Conservation (phyloP, 2,888 invertebrate species). For the Lasioglossum figueresi region DNA sequence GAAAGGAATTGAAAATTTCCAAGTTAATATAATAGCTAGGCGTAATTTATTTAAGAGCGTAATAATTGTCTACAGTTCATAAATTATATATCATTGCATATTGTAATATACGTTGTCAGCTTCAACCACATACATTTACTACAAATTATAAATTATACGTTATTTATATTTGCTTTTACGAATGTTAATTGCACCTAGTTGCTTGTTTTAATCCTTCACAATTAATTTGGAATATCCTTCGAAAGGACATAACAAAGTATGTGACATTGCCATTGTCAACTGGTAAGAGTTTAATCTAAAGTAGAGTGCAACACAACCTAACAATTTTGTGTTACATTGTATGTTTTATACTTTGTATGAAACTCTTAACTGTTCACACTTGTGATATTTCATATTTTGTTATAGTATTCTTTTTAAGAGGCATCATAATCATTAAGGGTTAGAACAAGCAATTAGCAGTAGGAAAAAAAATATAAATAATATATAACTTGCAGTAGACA, state of each 20-base stretch:
- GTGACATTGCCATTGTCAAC: neutral
- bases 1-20: neutral
- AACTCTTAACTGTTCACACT: neutral
- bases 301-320: neutral
- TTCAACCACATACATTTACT: neutral
- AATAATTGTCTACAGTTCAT: neutral
- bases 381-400: neutral
- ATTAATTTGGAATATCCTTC: neutral
- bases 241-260: neutral
- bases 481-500: neutral
- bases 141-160: neutral
- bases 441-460: neutral
- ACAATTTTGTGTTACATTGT: neutral
- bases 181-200: neutral
- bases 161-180: neutral
- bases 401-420: neutral
- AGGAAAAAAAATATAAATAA: neutral
- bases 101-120: neutral
- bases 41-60: neutral
- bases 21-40: neutral
- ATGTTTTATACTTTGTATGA: neutral
- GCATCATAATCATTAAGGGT: neutral
- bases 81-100: neutral
- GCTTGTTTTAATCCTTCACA: neutral
- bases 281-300: neutral